phyloP scores from a whole-genome alignment of 2,113 vertebrate species.

The Formicarius rufipectus region DNA sequence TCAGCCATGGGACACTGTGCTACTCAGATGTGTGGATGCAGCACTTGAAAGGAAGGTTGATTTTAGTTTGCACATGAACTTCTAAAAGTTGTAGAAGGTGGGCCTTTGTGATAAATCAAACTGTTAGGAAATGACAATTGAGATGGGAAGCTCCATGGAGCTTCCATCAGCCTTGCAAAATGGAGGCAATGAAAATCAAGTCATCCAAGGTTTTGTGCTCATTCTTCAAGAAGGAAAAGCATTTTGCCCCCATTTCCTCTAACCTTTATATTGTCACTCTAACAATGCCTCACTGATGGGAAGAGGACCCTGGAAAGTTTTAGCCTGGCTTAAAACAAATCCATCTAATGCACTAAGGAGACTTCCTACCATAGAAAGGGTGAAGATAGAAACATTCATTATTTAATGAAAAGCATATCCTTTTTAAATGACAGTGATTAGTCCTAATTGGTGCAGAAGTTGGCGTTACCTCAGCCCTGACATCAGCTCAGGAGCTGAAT shows the following conservation, averaged over 20 bases:
- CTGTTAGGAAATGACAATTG: background rate
- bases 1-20: fast-evolving
- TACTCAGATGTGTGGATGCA: fast-evolving
- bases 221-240: background rate
- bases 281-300: background rate
- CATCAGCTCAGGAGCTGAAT: background rate
- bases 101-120: background rate
- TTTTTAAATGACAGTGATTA: background rate
- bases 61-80: background rate
- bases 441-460: background rate
- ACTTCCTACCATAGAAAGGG: background rate
- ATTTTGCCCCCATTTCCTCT: background rate
- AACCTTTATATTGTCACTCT: background rate
- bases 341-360: background rate
- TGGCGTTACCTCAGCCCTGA: background rate
- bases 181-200: background rate
- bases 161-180: background rate
- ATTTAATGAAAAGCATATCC: background rate
- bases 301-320: background rate
- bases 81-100: background rate
- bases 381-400: background rate
- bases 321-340: background rate
- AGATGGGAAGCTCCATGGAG: background rate
- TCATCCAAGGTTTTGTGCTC: background rate
- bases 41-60: background rate